Evolutionary conservation across 2,797 vertebrate genomes (phyloP).

Genomic region (Orestias chungarensis): DNA sequence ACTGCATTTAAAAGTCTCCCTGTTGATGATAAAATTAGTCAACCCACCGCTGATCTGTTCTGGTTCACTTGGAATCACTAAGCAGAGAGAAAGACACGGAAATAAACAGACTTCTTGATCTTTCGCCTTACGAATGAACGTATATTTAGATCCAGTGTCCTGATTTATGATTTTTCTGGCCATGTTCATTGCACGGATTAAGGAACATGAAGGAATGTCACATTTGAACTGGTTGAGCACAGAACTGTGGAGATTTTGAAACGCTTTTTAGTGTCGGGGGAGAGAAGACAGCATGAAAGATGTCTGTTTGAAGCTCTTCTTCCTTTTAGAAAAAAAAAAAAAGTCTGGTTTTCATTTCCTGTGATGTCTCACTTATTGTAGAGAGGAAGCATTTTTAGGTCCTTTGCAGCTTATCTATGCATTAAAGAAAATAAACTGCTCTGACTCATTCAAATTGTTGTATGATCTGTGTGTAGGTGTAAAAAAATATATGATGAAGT

Average conservation of each 20-base stretch:
- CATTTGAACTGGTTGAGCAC: constrained; percentile 16
- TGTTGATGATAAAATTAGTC: constrained; percentile 24
- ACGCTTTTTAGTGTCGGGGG: background rate
- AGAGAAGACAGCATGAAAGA: constrained; percentile 7
- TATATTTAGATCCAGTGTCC: background rate
- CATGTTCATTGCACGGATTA: constrained; percentile 5
- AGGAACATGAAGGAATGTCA: background rate
- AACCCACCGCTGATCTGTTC: constrained; percentile 14
- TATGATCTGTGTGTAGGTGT: background rate
- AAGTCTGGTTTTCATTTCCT: constrained; percentile 55
- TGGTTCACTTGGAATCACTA: constrained; percentile 12
- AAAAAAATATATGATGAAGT: background rate
- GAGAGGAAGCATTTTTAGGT: constrained; percentile 36
- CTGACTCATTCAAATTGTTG: background rate
- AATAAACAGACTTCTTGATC: constrained; percentile 19
- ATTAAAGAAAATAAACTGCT: constrained; percentile 3
- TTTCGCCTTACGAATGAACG: background rate
- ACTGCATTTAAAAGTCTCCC: constrained; percentile 20
- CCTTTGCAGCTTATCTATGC: constrained; percentile 17
- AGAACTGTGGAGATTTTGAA: constrained; percentile 3
- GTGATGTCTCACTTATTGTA: constrained; percentile 28
- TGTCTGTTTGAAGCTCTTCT: constrained; percentile 20
- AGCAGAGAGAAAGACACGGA: background rate
- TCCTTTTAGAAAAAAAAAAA: constrained; percentile 28
- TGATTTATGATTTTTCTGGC: constrained; percentile 2